phyloP scores from a whole-genome alignment of 2,888 invertebrate species.

The Brachylomia viminalis region DNA sequence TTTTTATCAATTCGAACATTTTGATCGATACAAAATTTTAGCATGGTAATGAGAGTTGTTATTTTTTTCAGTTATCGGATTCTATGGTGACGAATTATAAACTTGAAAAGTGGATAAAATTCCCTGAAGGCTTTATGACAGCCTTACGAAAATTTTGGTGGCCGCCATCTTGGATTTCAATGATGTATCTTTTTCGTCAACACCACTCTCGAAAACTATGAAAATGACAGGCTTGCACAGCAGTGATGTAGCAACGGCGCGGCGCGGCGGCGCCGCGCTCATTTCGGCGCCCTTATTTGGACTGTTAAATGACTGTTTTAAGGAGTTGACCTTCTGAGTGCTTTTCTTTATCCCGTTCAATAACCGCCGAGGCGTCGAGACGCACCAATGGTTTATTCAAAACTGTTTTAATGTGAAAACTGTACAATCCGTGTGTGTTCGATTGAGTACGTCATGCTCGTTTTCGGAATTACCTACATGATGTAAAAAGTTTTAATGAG shows the following conservation, averaged over 20 bases:
- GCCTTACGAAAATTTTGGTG: neutral
- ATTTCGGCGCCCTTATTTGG: no score
- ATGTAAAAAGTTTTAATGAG: slow-evolving; percentile 61
- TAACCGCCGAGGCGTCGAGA: slow-evolving; percentile 39
- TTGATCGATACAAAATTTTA: neutral
- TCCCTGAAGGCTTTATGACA: neutral
- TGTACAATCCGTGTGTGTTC: slow-evolving; percentile 34
- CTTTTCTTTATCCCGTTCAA: neutral
- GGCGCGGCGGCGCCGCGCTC: no score
- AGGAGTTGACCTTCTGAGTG: slow-evolving; percentile 32
- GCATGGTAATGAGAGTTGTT: neutral
- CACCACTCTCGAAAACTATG: neutral
- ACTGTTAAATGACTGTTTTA: neutral
- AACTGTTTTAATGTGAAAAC: slow-evolving; percentile 53
- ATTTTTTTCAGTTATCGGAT: neutral
- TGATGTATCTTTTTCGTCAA: neutral
- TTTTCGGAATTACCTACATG: slow-evolving; percentile 45
- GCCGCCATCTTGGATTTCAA: neutral
- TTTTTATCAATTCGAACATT: neutral
- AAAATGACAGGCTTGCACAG: neutral
- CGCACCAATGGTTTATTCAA: slow-evolving; percentile 61
- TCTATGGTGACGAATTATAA: neutral
- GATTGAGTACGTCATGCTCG: slow-evolving; percentile 51
- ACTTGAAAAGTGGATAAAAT: neutral
- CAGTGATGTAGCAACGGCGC: neutral